phyloP scores from a whole-genome alignment of 2,113 vertebrate genomes.

The Equus przewalskii region DNA sequence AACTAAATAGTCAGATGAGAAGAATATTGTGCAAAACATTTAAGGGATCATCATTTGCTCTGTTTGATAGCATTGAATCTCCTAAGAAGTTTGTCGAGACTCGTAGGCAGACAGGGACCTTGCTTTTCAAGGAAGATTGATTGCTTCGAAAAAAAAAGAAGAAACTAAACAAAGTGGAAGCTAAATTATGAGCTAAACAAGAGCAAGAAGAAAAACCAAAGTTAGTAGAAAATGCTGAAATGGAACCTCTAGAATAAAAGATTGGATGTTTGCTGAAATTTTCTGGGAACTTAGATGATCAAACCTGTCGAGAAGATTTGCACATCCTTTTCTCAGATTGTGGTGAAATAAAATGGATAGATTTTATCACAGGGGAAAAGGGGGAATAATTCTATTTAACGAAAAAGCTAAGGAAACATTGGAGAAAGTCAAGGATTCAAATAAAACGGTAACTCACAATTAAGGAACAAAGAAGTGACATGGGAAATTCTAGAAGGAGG shows the following conservation, averaged over 20 bases:
- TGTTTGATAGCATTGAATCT: slow-evolving; percentile 94
- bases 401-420: slow-evolving; percentile 94
- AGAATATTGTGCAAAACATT: slow-evolving; percentile 94
- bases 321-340: slow-evolving; percentile 94
- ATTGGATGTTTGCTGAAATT: slow-evolving; percentile 96
- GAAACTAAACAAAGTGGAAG: slow-evolving; percentile 94
- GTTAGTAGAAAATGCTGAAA: slow-evolving; percentile 94
- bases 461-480: slow-evolving; percentile 92
- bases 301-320: slow-evolving; percentile 97
- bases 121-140: slow-evolving; percentile 96
- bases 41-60: slow-evolving; percentile 98
- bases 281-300: slow-evolving; percentile 94
- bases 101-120: slow-evolving; percentile 93
- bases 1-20: slow-evolving; percentile 98
- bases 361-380: slow-evolving; percentile 98
- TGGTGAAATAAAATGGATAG: slow-evolving; percentile 98
- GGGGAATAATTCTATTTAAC: slow-evolving; percentile 98
- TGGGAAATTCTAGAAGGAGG: slow-evolving; percentile 97
- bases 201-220: slow-evolving; percentile 96
- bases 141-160: slow-evolving; percentile 95
- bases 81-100: slow-evolving; percentile 95
- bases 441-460: slow-evolving; percentile 91
- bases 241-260: slow-evolving; percentile 95
- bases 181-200: slow-evolving; percentile 96
- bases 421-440: slow-evolving; percentile 93